phyloP scores from a whole-genome alignment of 2,797 vertebrate species.

The Hapalemur alaotrensis region DNA sequence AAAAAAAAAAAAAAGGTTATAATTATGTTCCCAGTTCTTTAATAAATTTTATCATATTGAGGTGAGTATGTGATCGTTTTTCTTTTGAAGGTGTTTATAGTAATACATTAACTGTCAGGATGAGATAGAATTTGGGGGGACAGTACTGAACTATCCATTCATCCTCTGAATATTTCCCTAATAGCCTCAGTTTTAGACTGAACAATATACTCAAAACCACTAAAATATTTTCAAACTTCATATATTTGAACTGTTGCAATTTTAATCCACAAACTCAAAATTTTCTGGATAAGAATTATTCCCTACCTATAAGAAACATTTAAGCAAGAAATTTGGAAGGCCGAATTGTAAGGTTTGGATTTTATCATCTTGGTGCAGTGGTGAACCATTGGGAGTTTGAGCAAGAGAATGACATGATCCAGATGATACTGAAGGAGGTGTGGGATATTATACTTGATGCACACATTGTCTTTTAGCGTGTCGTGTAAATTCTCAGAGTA shows the following conservation, averaged over 20 bases:
- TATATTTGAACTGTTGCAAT: neutral
- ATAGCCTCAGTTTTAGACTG: neutral
- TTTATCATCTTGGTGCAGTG: neutral
- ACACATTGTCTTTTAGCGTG: neutral
- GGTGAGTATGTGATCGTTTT: neutral
- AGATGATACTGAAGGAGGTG: neutral
- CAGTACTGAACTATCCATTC: neutral
- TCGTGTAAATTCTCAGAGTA: neutral
- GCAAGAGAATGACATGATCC: neutral
- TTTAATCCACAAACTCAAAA: neutral
- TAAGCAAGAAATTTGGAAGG: neutral
- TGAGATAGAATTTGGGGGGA: neutral
- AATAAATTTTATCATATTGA: neutral
- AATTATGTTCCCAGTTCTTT: neutral
- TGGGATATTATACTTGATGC: neutral
- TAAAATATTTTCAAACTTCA: neutral
- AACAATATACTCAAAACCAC: neutral
- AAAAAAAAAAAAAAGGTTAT: neutral
- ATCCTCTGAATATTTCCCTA: neutral
- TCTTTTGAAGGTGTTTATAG: neutral
- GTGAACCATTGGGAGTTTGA: neutral
- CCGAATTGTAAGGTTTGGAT: neutral
- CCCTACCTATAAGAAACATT: neutral
- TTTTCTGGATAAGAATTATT: conserved; percentile 12
- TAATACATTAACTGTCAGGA: neutral